Evolutionary conservation across 2,888 invertebrate species (phyloP).

Genomic region (Zhengitettix transpicula): DNA sequence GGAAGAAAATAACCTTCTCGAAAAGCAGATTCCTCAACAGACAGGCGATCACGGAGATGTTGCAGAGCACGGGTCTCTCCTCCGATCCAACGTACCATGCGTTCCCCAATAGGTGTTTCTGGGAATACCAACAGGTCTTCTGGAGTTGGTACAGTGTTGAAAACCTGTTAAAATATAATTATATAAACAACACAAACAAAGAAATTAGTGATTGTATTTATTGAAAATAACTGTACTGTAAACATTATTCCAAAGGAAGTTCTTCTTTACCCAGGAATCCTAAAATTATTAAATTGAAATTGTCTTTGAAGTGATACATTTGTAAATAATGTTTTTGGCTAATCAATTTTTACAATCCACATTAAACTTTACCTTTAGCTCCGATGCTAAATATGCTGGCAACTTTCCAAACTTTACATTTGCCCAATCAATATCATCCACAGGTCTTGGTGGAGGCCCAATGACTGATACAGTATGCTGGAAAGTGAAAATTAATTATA

Average conservation of each 20-base stretch:
- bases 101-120: conserved; percentile 30
- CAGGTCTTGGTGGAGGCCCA: conserved; percentile 42
- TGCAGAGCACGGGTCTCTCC: conserved; percentile 46
- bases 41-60: conserved; percentile 37
- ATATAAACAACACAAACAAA: neutral
- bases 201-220: no score
- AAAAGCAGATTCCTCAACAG: conserved; percentile 27
- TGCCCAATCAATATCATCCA: conserved; percentile 26
- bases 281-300: no score
- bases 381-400: conserved; percentile 20
- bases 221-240: no score
- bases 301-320: no score
- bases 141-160: conserved; percentile 32
- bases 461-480: conserved; percentile 45
- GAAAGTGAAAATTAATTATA: conserved; percentile 11
- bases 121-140: conserved; percentile 37
- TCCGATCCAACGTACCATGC: conserved; percentile 42
- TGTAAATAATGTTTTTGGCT: no score
- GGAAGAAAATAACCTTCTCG: conserved; percentile 42
- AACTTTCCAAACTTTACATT: conserved; percentile 32
- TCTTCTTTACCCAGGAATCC: no score
- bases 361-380: conserved; percentile 6
- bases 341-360: no score
- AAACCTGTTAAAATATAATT: conserved; percentile 9
- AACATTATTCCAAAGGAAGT: no score